Base-by-base conservation (phyloP, 2,113 vertebrate genomes). In the Cottus gobio region DNA sequence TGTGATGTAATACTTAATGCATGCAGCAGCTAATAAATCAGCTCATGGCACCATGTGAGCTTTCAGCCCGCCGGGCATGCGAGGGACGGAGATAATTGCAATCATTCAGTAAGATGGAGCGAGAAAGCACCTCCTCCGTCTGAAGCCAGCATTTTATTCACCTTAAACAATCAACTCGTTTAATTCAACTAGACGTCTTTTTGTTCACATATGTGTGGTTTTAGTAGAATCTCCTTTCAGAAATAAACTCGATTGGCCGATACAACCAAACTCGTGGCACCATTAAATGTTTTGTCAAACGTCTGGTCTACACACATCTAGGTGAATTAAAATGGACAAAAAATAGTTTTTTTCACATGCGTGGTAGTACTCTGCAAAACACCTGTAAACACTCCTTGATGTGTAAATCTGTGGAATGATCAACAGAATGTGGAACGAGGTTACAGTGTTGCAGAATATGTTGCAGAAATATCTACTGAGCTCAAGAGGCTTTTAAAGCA, bases 1-100 rank as follows among this genome's bases (percentile, higher is more conserved):
- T 79, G 52, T 88, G 84, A 87, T 89, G 84, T 85, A 90, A 90
- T 87, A 83, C 78, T 91, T 90, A 86, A 92, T 89, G 87, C 81
- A n/a, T 30, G 39, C 65, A 50, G 44, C 44, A 4, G 60, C 78
- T 61, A 48, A 89, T 94, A 88, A 93, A 88, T 92, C 76, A 88
- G 74, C 78, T 58, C 44, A 66, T 54, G 22, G 73, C 64, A 62
- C 42, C 72, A 78, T 36, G 82, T 15, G 69, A 84, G 66, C 7
- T 63, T 76, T 73, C 18, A 68, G 54, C 71, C 42, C 36, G 34
- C 2, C 15, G 42, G 68, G 31, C 39, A 28, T 62, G 60, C 24
- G 62, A 83, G 64, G 74, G 79, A 78, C 61, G 63, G 78, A 81
- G 75, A 48, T 81, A 70, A 82, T 30, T 37, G 67, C 52, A 73